Base-by-base conservation (phyloP, 2,888 invertebrate genomes). In the Orthosia gothica region DNA sequence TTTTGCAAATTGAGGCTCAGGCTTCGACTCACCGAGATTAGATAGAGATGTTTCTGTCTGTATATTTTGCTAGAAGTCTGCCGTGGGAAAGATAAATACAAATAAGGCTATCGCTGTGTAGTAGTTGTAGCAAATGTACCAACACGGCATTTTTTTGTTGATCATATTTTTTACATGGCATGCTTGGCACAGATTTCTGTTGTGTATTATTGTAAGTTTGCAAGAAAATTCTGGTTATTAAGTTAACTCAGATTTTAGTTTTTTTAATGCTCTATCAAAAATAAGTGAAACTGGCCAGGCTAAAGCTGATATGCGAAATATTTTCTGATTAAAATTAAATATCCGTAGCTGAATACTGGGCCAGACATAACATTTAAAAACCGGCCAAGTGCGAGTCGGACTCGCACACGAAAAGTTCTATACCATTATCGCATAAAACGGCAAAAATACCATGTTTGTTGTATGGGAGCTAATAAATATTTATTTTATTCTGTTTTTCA, bases 1-100 rank as follows among this genome's bases (percentile, higher is more conserved):
- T 88, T 90, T 91, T 89, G 87, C 89, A 90, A 91, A 92, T 92
- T 91, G 90, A 86, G 88, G 87, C 89, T 90, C 85, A 87, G 49
- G 81, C 74, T 82, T 74, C 71, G 70, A 86, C 87, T 87, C 85
- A 86, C 87, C 50, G 87, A 90, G 89, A 90, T 92, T 91, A 88
- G 85, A 90, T 90, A 83, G 76, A 89, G 83, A 83, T 86, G 74
- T 87, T 87, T 61, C 76, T 71, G 74, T 82, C 82, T 84, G 74
- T 76, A 77, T 86, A 87, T 86, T 83, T 72, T 66, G 45, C 76
- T 50, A 70, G 63, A 63, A 62, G 57, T 67, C 70, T 76, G 18
- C 64, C 73, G 66, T 66, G 32, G 52, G 59, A 20, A 68, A 67
- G 58, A 66, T 67, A 82, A 70, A 85, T 68, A 72, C 54, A 81